phyloP scores from a whole-genome alignment of 2,888 invertebrate species.

The Rhorus exstirpatorius region DNA sequence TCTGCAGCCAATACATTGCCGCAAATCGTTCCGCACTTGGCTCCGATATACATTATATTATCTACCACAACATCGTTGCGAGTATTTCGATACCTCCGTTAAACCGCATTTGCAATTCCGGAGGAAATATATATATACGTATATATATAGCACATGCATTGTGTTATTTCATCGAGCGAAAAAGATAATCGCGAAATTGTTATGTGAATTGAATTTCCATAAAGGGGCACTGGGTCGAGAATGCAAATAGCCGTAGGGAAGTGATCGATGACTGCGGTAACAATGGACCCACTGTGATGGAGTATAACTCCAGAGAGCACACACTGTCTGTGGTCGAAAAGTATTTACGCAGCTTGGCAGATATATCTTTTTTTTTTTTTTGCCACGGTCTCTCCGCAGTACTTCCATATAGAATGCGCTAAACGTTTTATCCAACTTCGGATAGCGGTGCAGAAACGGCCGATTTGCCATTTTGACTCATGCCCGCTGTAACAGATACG shows the following conservation, averaged over 20 bases:
- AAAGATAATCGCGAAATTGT: constrained; percentile 47
- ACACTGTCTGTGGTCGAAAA: constrained; percentile 9
- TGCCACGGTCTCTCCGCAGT: not conserved
- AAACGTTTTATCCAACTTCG: not conserved
- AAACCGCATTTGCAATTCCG: constrained; percentile 23
- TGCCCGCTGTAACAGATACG: not conserved
- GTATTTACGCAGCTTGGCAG: constrained; percentile 18
- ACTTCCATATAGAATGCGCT: constrained; percentile 6
- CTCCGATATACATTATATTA: constrained; percentile 20
- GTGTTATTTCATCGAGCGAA: constrained; percentile 20
- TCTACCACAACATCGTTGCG: constrained; percentile 19
- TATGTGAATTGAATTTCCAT: constrained; percentile 46
- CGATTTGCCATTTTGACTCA: constrained; percentile 8
- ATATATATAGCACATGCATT: constrained; percentile 18
- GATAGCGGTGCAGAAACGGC: not conserved
- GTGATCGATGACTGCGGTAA: constrained; percentile 40
- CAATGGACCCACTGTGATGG: constrained; percentile 29
- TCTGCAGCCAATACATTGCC: constrained; percentile 21
- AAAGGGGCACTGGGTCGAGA: constrained; percentile 26
- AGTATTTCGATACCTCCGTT: constrained; percentile 15
- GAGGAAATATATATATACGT: constrained; percentile 10
- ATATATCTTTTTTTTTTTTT: constrained; percentile 18
- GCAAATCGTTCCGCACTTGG: constrained; percentile 45
- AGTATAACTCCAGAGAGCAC: constrained; percentile 8
- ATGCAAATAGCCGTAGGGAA: constrained; percentile 35